These are phyloP conservation scores for Orthosia gracilis DNA, from an alignment of 2,888 invertebrate genomes.

Conservation along the genomic window DNA sequence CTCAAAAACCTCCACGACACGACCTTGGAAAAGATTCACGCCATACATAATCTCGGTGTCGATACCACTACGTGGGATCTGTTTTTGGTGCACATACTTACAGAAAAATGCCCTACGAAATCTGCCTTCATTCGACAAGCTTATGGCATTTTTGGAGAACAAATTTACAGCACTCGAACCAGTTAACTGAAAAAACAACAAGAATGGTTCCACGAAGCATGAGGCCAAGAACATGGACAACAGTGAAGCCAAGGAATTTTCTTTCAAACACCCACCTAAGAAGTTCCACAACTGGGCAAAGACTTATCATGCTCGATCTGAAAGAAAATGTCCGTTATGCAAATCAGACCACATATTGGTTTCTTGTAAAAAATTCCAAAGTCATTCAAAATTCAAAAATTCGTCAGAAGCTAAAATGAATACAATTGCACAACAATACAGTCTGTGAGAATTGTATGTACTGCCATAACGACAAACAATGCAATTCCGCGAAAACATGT, in stretches of 20 bases:
- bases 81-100: slow-evolving; percentile 11
- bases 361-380: not conserved
- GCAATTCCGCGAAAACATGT: slow-evolving; percentile 11
- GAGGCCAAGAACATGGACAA: slow-evolving; percentile 12
- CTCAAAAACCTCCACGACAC: not conserved
- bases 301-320: not conserved
- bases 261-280: not conserved
- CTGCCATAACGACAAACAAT: slow-evolving; percentile 15
- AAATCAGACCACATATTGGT: not conserved
- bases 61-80: slow-evolving; percentile 19
- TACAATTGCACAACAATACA: slow-evolving; percentile 9
- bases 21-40: too few species aligned
- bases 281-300: not conserved
- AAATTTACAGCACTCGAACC: not conserved
- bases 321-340: slow-evolving; percentile 11
- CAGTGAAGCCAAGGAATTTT: slow-evolving; percentile 1
- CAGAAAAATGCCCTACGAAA: not conserved
- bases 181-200: not conserved
- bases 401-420: slow-evolving; percentile 6
- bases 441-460: slow-evolving; percentile 25
- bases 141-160: slow-evolving; percentile 6
- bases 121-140: slow-evolving; percentile 2
- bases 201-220: not conserved
- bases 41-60: slow-evolving; percentile 13
- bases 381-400: too few species aligned